Base-by-base conservation (phyloP, 2,113 vertebrate genomes). In the Otolemur garnettii region DNA sequence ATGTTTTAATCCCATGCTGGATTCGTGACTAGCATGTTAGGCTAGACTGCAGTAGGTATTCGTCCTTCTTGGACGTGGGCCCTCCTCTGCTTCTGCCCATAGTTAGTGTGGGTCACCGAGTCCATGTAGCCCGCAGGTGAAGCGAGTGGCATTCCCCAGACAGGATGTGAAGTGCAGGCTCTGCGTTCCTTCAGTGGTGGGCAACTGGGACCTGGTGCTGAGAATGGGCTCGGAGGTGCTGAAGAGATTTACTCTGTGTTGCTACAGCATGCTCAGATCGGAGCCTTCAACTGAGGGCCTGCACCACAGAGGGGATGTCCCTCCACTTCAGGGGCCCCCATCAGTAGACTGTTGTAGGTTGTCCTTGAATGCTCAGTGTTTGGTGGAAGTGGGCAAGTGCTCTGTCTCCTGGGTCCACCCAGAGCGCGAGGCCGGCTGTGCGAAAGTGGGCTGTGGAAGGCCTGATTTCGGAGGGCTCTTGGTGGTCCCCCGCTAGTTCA, bases 301-400 rank as follows among this genome's bases (percentile, higher is more conserved):
- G 28, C 1, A n/a, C 6, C 62, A 9, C 33, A 22, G 8, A 19
- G 30, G 1, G 0, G 3, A 26, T 15, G 5, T 2, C 7, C 12
- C 55, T 28, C 22, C n/a, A 72, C 35, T 30, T 19, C 19, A 66
- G 28, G 7, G 7, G 24, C 38, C 24, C 30, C 57, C 28, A 6
- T 0, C 8, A 3, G 21, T 11, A 26, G 13, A 7, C 10, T 4
- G n/a, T 14, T 28, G 2, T 74, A 74, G 50, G n/a, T 66, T 59
- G 17, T 35, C 42, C 8, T 33, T 7, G 35, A 10, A 3, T n/a
- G 12, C 19, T n/a, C 22, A n/a, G 68, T 26, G 71, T 62, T 74
- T 33, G 53, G 28, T 69, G 28, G 60, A 28, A 21, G 28, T 14
- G 60, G 28, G 28, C 22, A 1, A 57, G 28, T 62, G 55, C 60